These are phyloP conservation scores for Meloe dianella DNA, from an alignment of 2,888 invertebrate species.

Conservation along the genomic window DNA sequence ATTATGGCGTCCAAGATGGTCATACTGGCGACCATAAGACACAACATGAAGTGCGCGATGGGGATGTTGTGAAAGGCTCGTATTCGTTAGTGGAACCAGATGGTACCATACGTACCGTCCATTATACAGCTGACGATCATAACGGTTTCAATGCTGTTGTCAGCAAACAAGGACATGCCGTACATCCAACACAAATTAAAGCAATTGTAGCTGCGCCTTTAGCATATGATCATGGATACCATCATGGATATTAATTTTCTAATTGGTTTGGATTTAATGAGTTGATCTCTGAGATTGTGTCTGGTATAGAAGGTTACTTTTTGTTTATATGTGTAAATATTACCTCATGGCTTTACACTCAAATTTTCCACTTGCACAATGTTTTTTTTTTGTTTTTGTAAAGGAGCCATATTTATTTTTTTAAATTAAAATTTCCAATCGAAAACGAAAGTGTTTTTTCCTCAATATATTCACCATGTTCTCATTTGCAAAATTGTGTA, in stretches of 20 bases:
- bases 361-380: neutral
- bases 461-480: too few relatives aligned
- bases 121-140: slow-evolving; percentile 73
- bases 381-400: neutral
- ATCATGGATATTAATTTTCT: neutral
- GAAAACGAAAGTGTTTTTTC: neutral
- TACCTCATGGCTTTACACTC: slow-evolving; percentile 2
- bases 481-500: too few relatives aligned
- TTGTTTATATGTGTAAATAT: neutral
- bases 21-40: slow-evolving; percentile 65
- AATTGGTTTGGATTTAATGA: neutral
- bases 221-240: neutral
- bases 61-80: slow-evolving; percentile 69
- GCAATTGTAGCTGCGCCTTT: slow-evolving; percentile 53
- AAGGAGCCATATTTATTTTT: slow-evolving; percentile 4
- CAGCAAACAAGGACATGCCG: slow-evolving; percentile 68
- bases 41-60: slow-evolving; percentile 61
- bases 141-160: slow-evolving; percentile 75
- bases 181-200: slow-evolving; percentile 61
- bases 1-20: slow-evolving; percentile 69
- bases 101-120: slow-evolving; percentile 61
- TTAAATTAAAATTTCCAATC: neutral
- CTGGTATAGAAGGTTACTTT: slow-evolving; percentile 62
- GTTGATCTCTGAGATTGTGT: slow-evolving; percentile 56
- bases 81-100: slow-evolving; percentile 60